Evolutionary conservation across 2,888 invertebrate genomes (phyloP).

Genomic region (Nephrotoma appendiculata): DNA sequence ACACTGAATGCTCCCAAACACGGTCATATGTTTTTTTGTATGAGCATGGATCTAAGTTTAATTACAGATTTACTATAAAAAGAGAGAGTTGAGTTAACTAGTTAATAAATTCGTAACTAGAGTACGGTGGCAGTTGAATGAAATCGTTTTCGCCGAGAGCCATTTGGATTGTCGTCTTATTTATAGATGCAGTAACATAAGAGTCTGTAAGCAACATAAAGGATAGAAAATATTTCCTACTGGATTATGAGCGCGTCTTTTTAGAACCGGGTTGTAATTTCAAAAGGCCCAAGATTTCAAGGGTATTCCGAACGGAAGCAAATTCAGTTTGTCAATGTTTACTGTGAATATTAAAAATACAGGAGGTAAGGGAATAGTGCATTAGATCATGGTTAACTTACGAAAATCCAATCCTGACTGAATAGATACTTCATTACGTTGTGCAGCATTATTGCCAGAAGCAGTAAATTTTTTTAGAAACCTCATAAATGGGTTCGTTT

Average conservation of each 20-base stretch:
- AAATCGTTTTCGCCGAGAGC: background rate
- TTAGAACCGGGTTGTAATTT: background rate
- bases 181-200: background rate
- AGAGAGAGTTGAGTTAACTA: no score
- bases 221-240: background rate
- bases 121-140: background rate
- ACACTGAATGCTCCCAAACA: no score
- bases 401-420: background rate
- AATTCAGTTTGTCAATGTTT: background rate
- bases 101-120: background rate
- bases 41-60: no score
- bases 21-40: no score
- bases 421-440: background rate
- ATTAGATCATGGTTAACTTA: background rate
- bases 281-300: background rate
- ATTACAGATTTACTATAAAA: no score
- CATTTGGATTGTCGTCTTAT: background rate
- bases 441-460: background rate
- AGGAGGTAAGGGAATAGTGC: background rate
- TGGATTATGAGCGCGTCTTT: background rate
- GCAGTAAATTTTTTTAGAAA: background rate
- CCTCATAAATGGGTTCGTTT: background rate
- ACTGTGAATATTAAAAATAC: background rate
- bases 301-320: background rate
- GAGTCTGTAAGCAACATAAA: background rate